Evolutionary conservation across 2,113 vertebrate genomes (phyloP).

Genomic region (Mustela lutreola): DNA sequence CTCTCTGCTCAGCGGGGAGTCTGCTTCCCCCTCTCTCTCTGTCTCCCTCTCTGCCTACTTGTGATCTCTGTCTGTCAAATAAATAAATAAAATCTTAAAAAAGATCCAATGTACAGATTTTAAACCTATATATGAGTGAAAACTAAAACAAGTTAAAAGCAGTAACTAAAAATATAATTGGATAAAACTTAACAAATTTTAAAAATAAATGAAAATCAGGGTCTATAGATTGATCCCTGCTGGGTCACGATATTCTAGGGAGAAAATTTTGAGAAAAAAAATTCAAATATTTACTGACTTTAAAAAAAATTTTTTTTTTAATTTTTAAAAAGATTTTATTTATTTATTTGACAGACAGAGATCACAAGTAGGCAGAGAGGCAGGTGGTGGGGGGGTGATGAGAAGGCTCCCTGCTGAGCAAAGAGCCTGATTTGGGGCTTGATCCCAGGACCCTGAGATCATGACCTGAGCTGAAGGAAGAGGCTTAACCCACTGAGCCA

Average conservation of each 20-base stretch:
- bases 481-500: neutral
- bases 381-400: too few relatives aligned
- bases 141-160: neutral
- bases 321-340: neutral
- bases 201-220: constrained; percentile 30
- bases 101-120: neutral
- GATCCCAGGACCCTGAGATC: too few relatives aligned
- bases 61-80: too few relatives aligned
- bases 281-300: neutral
- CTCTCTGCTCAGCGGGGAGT: too few relatives aligned
- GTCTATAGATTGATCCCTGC: neutral
- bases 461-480: too few relatives aligned
- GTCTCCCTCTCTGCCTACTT: too few relatives aligned
- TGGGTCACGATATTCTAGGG: neutral
- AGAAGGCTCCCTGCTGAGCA: neutral
- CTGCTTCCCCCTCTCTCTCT: too few relatives aligned
- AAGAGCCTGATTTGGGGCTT: too few relatives aligned
- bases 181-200: neutral
- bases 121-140: neutral
- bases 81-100: too few relatives aligned
- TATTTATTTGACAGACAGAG: neutral
- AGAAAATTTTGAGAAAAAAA: neutral
- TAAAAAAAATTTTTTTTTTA: too few relatives aligned
- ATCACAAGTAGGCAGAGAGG: neutral
- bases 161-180: neutral